A percentile compares a stretch with the other conserved stretches of the same genome.
Conservation (phyloP, 2,113 vertebrate species). For the Eulemur macaco region DNA sequence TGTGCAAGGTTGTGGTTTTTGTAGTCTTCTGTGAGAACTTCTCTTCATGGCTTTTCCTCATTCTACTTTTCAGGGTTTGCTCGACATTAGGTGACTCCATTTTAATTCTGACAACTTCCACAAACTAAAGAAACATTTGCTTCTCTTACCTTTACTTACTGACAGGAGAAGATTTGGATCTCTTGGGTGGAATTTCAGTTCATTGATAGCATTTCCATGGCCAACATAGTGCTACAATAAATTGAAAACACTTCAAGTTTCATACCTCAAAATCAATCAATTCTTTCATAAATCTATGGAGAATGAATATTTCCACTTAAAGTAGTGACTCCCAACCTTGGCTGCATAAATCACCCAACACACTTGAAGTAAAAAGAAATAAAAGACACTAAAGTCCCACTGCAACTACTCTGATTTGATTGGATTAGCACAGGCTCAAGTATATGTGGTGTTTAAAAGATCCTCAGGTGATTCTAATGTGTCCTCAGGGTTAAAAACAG, state of each 20-base stretch:
- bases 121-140: not conserved
- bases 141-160: constrained; percentile 97
- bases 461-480: not conserved
- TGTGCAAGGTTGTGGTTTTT: not conserved
- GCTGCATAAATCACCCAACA: not conserved
- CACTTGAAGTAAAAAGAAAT: not conserved
- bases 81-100: not conserved
- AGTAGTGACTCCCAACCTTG: not conserved
- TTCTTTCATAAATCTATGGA: constrained; percentile 14
- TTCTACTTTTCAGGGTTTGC: not conserved
- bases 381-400: not conserved
- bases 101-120: not conserved
- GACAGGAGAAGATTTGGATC: constrained; percentile 98
- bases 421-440: not conserved
- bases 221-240: constrained; percentile 96
- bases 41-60: not conserved
- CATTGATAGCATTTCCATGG: constrained; percentile 98
- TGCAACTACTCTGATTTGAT: not conserved
- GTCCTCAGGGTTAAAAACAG: not conserved
- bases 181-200: constrained; percentile 98
- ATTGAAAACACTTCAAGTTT: constrained; percentile 76
- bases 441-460: not conserved
- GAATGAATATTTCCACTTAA: not conserved
- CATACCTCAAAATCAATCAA: constrained; percentile 49
- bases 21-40: not conserved